These are phyloP conservation scores for Cryptoblepharus egeriae DNA, from an alignment of 2,797 vertebrate genomes.

Conservation along the genomic window DNA sequence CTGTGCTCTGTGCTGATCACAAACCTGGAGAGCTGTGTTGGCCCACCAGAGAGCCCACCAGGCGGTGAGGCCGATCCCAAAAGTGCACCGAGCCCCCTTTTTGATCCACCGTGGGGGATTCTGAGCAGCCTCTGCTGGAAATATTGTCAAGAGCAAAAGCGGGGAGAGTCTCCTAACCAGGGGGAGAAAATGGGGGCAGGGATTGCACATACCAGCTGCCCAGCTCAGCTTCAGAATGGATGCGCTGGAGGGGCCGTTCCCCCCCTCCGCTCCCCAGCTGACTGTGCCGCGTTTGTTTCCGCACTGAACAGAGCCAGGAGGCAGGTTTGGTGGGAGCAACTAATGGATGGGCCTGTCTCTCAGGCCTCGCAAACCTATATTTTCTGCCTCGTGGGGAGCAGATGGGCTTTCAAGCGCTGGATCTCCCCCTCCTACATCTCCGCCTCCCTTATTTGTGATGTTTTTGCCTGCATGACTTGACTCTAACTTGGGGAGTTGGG, in stretches of 20 bases:
- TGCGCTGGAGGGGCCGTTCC: not conserved
- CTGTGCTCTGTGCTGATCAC: no score
- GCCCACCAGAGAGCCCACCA: no score
- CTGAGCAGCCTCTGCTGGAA: no score
- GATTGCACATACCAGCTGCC: no score
- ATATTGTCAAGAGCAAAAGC: no score
- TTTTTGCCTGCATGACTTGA: not conserved
- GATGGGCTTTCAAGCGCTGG: not conserved
- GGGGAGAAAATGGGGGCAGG: no score
- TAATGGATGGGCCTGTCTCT: not conserved
- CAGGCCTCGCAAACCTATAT: fast-evolving
- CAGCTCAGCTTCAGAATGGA: no score
- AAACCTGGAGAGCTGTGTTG: no score
- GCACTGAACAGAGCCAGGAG: fast-evolving
- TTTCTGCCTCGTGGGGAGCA: not conserved
- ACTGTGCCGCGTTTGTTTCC: not conserved
- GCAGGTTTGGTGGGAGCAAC: not conserved
- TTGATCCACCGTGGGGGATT: no score
- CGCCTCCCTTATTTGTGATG: not conserved
- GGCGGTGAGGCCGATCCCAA: no score
- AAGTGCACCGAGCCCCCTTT: no score
- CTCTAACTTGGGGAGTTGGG: not conserved
- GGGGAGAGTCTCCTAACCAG: no score
- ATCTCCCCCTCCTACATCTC: not conserved
- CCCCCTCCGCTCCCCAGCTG: not conserved